These are phyloP conservation scores for Pterocles gutturalis DNA, from an alignment of 2,113 vertebrate genomes.

Conservation along the genomic window DNA sequence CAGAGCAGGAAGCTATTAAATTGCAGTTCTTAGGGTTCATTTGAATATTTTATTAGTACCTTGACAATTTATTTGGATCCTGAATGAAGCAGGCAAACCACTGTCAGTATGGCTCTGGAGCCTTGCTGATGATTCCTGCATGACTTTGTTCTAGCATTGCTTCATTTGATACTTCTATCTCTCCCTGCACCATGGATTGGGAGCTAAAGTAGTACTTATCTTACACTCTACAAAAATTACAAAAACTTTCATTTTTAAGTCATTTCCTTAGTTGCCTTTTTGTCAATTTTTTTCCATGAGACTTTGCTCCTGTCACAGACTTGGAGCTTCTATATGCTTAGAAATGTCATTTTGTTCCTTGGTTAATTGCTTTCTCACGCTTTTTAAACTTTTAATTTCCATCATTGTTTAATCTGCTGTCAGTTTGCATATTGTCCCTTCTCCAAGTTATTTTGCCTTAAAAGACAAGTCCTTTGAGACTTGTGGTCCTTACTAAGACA, in stretches of 20 bases:
- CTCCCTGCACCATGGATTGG: not conserved
- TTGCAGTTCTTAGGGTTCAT: not conserved
- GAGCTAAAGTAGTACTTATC: not conserved
- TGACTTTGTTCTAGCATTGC: not conserved
- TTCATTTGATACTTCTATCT: not conserved
- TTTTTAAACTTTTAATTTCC: slow-evolving; percentile 62
- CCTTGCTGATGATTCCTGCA: not conserved
- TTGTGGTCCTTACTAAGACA: not conserved
- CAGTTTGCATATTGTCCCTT: slow-evolving; percentile 26
- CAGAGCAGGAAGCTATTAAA: not conserved
- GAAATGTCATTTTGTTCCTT: slow-evolving; percentile 2
- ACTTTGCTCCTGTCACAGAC: slow-evolving; percentile 21
- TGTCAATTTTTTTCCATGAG: not conserved
- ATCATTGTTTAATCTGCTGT: slow-evolving; percentile 47
- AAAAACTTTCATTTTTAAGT: not conserved
- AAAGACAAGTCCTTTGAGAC: not conserved
- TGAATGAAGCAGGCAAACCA: not conserved
- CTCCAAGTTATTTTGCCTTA: slow-evolving; percentile 37
- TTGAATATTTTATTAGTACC: not conserved
- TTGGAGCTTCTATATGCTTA: not conserved
- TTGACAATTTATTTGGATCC: not conserved
- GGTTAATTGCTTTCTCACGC: slow-evolving; percentile 58
- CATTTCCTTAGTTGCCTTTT: not conserved
- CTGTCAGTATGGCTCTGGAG: not conserved
- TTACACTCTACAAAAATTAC: not conserved